Evolutionary conservation across 2,113 vertebrate species (phyloP), one percentile per base, ranked within the genome.

Genomic region (Rhinoderma darwinii): DNA sequence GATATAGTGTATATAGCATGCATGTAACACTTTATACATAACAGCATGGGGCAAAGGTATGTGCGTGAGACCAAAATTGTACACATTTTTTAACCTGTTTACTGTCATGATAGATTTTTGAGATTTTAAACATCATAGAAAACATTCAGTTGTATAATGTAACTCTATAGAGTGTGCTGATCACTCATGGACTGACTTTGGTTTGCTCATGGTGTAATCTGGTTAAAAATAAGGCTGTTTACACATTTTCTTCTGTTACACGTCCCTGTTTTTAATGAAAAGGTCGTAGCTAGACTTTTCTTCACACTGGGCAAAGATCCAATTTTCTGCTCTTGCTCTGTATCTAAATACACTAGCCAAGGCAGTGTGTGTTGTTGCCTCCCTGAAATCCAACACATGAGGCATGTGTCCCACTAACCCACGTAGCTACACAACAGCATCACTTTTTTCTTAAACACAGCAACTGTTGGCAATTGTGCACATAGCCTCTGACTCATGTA

Each of bases 1-100:
- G 68, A 81, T 73, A 81, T 81, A 61, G 22, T 82, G 85, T 82
- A 87, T 27, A 86, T 87, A 87, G 54, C 43, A 87, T 61, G 77
- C 77, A 87, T 87, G 85, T 82, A 66, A 75, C 66, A 27, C 18
- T 56, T 74, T 82, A 79, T 81, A 86, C 37, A 82, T 82, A 87
- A 41, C 32, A 73, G 85, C 85, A 87, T 82, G 78, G 61, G 85
- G 51, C 27, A 47, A 47, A 54, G 51, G 15, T 82, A 68, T 87
- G 59, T 81, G 78, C 37, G 11, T 41, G 75, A 56, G 70, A 61
- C 68, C 51, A 59, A 74, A 47, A 51, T 14, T 14, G 18, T 59
- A n/a, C 32, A 39, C 22, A 70, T 41, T 12, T 73, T 80, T 79
- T 81, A 81, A 73, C 61, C 63, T 81, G 15, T 81, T 86, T 79